Percentiles rank a stretch among this genome's conserved stretches.
Evolutionary conservation across 2,888 invertebrate species (phyloP).

Genomic region (Luperina nickerlii): DNA sequence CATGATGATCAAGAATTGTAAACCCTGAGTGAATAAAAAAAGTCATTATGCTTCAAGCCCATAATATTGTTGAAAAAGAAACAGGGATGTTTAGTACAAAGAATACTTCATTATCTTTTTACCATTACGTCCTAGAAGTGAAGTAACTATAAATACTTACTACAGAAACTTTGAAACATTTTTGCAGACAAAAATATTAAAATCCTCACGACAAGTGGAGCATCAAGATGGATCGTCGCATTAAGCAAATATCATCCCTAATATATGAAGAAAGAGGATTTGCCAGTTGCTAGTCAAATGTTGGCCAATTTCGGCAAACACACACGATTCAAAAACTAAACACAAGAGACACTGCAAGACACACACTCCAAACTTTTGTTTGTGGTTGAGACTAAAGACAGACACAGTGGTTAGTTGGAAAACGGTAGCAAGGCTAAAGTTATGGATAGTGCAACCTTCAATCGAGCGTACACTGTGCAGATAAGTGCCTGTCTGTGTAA

Average conservation of each 20-base stretch:
- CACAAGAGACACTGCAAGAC: constrained; percentile 53
- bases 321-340: constrained; percentile 42
- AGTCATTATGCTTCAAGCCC: background rate
- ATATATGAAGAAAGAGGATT: constrained; percentile 64
- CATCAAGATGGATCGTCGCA: constrained; percentile 36
- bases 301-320: constrained; percentile 69
- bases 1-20: too few species aligned
- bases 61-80: background rate
- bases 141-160: background rate
- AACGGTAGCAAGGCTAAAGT: constrained; percentile 74
- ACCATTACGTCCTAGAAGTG: background rate
- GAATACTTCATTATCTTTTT: background rate
- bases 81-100: too few species aligned
- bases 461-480: constrained; percentile 81
- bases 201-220: constrained; percentile 16
- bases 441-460: constrained; percentile 79
- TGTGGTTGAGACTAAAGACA: background rate
- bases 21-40: too few species aligned
- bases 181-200: constrained; percentile 26
- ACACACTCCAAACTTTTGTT: constrained; percentile 20
- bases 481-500: constrained; percentile 74
- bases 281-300: constrained; percentile 67
- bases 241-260: constrained; percentile 55
- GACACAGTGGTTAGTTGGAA: constrained; percentile 69
- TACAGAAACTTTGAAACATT: background rate